A percentile compares a stretch with the other conserved stretches of the same genome.
Evolutionary conservation across 2,888 invertebrate species (phyloP).

Genomic region (Orchestes rusci): DNA sequence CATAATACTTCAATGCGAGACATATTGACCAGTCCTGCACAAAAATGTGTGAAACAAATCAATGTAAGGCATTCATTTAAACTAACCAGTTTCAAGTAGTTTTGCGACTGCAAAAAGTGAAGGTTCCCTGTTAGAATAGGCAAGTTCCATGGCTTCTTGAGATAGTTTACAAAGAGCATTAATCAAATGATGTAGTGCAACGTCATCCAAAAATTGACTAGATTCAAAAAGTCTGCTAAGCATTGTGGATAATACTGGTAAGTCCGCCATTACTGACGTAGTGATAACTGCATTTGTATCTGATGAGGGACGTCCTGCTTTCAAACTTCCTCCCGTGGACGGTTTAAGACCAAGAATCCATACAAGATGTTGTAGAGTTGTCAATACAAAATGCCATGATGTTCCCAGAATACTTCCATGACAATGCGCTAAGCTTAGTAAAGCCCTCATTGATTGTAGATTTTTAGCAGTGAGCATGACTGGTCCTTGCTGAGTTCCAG

Average conservation of each 20-base stretch:
- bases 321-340: slow-evolving; percentile 87
- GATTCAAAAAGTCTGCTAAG: slow-evolving; percentile 90
- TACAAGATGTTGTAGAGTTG: slow-evolving; percentile 85
- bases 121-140: slow-evolving; percentile 92
- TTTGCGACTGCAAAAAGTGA: slow-evolving; percentile 96
- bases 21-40: slow-evolving; percentile 69
- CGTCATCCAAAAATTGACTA: slow-evolving; percentile 88
- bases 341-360: slow-evolving; percentile 95
- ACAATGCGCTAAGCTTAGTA: slow-evolving; percentile 82
- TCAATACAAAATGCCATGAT: slow-evolving; percentile 93
- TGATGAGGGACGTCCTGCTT: slow-evolving; percentile 69
- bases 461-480: slow-evolving; percentile 98
- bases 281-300: slow-evolving; percentile 81
- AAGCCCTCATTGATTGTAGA: slow-evolving; percentile 90
- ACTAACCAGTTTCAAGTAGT: slow-evolving; percentile 83
- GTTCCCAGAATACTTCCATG: slow-evolving; percentile 88
- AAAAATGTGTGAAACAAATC: slow-evolving; percentile 1
- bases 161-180: slow-evolving; percentile 94
- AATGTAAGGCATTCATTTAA: not conserved
- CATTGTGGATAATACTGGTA: slow-evolving; percentile 86
- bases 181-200: slow-evolving; percentile 90
- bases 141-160: slow-evolving; percentile 94
- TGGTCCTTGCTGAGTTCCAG: slow-evolving; percentile 75
- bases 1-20: slow-evolving; percentile 89
- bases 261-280: slow-evolving; percentile 92